These are phyloP conservation scores for Lasioglossum marginatum DNA, from an alignment of 2,888 invertebrate genomes.

Conservation along the genomic window DNA sequence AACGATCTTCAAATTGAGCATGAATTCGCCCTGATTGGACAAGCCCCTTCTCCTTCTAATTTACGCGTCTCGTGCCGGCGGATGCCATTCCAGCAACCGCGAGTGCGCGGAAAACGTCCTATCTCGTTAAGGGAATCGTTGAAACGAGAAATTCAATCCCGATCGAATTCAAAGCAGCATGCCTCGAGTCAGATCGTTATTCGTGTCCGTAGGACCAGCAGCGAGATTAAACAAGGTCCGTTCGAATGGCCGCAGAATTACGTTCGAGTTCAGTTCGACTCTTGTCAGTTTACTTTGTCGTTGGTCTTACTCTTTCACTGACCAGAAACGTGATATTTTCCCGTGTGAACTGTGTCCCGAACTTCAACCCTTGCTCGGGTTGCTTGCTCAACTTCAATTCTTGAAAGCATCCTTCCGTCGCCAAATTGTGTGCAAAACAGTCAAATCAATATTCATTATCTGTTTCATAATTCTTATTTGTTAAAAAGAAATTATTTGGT, in stretches of 20 bases:
- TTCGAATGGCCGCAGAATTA: neutral
- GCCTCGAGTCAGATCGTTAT: neutral
- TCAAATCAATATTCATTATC: no score
- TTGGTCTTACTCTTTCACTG: neutral
- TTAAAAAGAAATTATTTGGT: no score
- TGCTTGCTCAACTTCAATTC: no score
- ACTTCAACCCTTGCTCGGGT: no score
- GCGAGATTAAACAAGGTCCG: neutral
- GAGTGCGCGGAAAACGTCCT: neutral
- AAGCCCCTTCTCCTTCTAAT: neutral
- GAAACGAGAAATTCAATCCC: neutral
- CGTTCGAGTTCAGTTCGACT: neutral
- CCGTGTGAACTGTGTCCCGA: neutral
- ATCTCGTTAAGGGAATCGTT: neutral
- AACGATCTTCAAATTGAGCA: neutral
- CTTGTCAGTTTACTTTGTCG: neutral
- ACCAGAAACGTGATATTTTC: constrained; percentile 1
- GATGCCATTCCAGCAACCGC: neutral
- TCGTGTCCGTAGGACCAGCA: neutral
- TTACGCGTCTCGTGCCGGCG: neutral
- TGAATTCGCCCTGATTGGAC: constrained; percentile 7
- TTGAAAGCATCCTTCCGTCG: no score
- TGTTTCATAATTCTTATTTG: no score
- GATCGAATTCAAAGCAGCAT: neutral
- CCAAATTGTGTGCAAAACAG: no score